Evolutionary conservation across 2,888 invertebrate genomes (phyloP).

Genomic region (Cryptosula pallasiana): DNA sequence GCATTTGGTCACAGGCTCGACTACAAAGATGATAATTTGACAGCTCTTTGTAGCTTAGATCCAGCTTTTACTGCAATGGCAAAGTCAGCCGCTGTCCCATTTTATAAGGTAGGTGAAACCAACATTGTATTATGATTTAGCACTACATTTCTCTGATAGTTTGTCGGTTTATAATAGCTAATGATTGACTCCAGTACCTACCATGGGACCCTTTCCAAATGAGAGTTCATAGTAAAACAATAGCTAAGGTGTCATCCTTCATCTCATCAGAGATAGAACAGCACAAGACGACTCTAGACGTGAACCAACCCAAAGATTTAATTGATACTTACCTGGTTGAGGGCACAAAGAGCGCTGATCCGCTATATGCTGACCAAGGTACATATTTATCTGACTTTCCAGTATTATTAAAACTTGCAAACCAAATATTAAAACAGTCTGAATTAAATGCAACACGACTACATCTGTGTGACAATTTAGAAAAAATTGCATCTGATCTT

Average conservation of each 20-base stretch:
- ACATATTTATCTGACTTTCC: too few relatives aligned
- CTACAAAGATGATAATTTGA: not conserved
- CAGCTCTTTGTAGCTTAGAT: not conserved
- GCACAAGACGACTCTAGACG: conserved; percentile 19
- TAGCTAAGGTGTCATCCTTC: not conserved
- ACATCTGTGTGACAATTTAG: too few relatives aligned
- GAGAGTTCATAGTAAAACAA: not conserved
- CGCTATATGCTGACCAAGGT: not conserved
- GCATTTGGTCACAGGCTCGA: not conserved
- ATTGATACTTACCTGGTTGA: conserved; percentile 19
- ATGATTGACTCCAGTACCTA: not conserved
- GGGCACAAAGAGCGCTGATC: not conserved
- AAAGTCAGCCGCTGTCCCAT: not conserved
- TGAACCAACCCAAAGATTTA: conserved; percentile 12
- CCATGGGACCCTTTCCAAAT: not conserved
- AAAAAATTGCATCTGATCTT: too few relatives aligned
- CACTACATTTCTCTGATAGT: too few relatives aligned
- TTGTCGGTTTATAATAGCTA: too few relatives aligned
- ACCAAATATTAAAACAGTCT: too few relatives aligned
- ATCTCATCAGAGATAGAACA: not conserved
- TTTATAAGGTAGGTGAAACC: not conserved
- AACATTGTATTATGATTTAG: too few relatives aligned
- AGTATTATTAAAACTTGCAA: too few relatives aligned
- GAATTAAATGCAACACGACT: too few relatives aligned
- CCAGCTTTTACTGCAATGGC: not conserved